Conservation (phyloP, 1,140 invertebrate species). For the Polypedilum vanderplanki region DNA sequence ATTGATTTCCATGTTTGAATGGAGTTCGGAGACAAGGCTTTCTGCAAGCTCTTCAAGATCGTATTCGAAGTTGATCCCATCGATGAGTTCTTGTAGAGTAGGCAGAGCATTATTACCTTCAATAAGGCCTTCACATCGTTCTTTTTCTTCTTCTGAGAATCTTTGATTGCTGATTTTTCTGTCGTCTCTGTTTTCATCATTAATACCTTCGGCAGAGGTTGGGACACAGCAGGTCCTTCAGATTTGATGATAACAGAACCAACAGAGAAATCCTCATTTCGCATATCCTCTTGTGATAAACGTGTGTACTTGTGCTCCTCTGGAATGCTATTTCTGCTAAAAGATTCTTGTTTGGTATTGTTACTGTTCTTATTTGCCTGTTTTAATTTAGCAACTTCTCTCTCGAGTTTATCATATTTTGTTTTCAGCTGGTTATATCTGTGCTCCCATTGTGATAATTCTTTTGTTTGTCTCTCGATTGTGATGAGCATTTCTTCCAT, state of each 20-base stretch:
- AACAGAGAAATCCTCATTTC: slow-evolving; percentile 47
- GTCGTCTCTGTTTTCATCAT: slow-evolving; percentile 56
- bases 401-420: slow-evolving; percentile 57
- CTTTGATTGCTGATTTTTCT: slow-evolving; percentile 42
- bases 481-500: slow-evolving; percentile 79
- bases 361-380: slow-evolving; percentile 32
- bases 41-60: slow-evolving; percentile 70
- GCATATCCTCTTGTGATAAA: slow-evolving; percentile 30
- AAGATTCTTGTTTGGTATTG: slow-evolving; percentile 35
- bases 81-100: slow-evolving; percentile 72
- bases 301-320: slow-evolving; percentile 35
- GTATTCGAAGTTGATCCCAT: slow-evolving; percentile 53
- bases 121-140: slow-evolving; percentile 50
- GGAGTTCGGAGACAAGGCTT: slow-evolving; percentile 71
- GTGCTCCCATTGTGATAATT: slow-evolving; percentile 55
- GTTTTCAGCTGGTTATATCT: slow-evolving; percentile 58
- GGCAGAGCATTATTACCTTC: slow-evolving; percentile 64
- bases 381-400: slow-evolving; percentile 41
- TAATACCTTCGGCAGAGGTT: slow-evolving; percentile 70
- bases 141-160: slow-evolving; percentile 34
- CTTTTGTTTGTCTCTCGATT: slow-evolving; percentile 55
- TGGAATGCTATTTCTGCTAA: slow-evolving; percentile 44
- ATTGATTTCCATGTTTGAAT: slow-evolving; percentile 61
- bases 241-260: slow-evolving; percentile 49
- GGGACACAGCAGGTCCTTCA: slow-evolving; percentile 68